Percentiles rank a stretch among this genome's conserved stretches.
These are phyloP conservation scores for Xylota sylvarum DNA, from an alignment of 2,888 invertebrate genomes.

Conservation along the genomic window DNA sequence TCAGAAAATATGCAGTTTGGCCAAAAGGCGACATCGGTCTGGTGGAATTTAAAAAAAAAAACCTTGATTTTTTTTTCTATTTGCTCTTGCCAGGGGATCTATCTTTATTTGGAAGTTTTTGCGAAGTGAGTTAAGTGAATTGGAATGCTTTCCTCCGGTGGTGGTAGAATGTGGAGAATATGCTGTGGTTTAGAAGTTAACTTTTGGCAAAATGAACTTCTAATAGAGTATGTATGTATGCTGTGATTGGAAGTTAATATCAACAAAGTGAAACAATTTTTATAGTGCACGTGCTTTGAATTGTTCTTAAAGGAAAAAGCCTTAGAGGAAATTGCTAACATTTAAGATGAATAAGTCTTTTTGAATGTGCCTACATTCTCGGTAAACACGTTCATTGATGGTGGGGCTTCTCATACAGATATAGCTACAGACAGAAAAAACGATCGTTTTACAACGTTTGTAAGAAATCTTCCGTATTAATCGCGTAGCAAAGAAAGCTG, in stretches of 20 bases:
- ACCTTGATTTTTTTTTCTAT: no score
- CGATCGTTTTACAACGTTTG: no score
- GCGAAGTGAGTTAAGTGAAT: neutral
- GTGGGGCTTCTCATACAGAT: no score
- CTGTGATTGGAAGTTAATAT: slow-evolving; percentile 23
- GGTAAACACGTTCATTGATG: no score
- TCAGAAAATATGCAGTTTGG: slow-evolving; percentile 26
- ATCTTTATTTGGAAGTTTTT: slow-evolving; percentile 30
- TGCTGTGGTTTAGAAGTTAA: slow-evolving; percentile 18
- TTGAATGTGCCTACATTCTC: neutral
- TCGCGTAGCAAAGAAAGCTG: no score
- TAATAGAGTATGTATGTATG: slow-evolving; percentile 13
- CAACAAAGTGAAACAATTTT: neutral
- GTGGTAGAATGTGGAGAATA: neutral
- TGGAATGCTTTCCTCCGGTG: neutral
- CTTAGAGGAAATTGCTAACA: neutral
- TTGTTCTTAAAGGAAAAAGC: neutral
- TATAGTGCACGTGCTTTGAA: neutral
- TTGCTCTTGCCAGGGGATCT: neutral
- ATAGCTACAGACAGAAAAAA: no score
- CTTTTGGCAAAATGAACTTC: slow-evolving; percentile 8
- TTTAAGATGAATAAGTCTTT: neutral
- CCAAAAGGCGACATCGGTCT: slow-evolving; percentile 8
- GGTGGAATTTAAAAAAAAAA: slow-evolving; percentile 32
- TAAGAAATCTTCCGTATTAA: no score